Evolutionary conservation across 2,113 vertebrate genomes (phyloP).

Genomic region (Cyphomyrus discorhynchus): DNA sequence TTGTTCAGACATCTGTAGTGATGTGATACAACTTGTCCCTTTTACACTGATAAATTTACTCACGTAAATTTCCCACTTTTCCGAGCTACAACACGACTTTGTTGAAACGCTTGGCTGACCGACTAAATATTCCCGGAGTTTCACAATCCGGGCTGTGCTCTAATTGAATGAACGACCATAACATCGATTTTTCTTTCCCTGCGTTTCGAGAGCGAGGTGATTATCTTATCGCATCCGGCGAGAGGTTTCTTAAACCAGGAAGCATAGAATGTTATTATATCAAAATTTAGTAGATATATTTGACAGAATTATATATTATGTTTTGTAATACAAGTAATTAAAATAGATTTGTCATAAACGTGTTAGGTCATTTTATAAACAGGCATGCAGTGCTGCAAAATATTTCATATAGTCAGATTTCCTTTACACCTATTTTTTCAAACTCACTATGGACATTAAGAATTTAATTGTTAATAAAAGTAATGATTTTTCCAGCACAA

Average conservation of each 20-base stretch:
- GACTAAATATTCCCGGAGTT: constrained; percentile 49
- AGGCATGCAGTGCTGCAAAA: not conserved
- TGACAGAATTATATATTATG: not conserved
- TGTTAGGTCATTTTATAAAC: not conserved
- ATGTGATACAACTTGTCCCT: not conserved
- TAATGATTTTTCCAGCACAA: not conserved
- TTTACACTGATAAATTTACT: constrained; percentile 25
- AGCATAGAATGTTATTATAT: not conserved
- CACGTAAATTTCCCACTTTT: constrained; percentile 38
- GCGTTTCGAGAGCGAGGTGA: not conserved
- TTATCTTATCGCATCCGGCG: not conserved
- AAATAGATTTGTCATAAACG: not conserved
- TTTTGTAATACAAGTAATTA: not conserved
- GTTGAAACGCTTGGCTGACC: constrained; percentile 6
- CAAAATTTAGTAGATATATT: not conserved
- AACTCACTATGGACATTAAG: not conserved
- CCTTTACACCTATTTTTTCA: not conserved
- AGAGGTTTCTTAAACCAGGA: not conserved
- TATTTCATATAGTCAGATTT: not conserved
- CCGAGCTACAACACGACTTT: constrained; percentile 1
- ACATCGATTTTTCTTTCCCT: constrained; percentile 32
- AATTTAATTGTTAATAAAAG: not conserved
- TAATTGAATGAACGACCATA: constrained; percentile 47
- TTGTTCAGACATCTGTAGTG: not conserved
- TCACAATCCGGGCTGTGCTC: not conserved